Percentiles rank a stretch among this genome's conserved stretches.
Conservation (phyloP, 2,797 vertebrate genomes). For the Graptemys geographica region DNA sequence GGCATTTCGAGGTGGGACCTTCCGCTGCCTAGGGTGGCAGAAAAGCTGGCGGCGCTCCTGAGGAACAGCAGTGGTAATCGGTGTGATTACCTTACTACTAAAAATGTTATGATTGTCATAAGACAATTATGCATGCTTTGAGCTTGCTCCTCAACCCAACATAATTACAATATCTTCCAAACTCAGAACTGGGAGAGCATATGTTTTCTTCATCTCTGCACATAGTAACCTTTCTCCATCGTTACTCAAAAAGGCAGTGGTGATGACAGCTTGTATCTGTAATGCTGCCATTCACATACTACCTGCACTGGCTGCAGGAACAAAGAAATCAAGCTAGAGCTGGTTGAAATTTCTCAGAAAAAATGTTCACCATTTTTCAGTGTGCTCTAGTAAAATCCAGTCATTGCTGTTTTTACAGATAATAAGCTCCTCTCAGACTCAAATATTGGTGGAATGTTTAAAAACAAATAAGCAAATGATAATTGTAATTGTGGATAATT, state of each 20-base stretch:
- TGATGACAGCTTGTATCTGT: not conserved
- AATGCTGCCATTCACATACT: not conserved
- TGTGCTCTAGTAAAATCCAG: not conserved
- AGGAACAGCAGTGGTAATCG: too few relatives aligned
- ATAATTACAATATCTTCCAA: not conserved
- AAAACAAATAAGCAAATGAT: not conserved
- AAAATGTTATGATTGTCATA: not conserved
- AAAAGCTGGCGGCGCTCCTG: too few relatives aligned
- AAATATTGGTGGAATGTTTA: not conserved
- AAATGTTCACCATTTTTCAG: not conserved
- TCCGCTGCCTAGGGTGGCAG: too few relatives aligned
- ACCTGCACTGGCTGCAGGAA: not conserved
- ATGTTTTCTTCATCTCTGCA: not conserved
- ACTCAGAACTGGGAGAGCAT: not conserved
- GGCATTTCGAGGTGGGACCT: too few relatives aligned
- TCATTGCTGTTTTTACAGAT: not conserved
- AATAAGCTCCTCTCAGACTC: not conserved
- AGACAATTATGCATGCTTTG: not conserved
- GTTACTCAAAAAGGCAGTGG: not conserved
- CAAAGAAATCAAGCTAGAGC: not conserved
- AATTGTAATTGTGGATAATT: not conserved
- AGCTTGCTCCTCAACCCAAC: not conserved
- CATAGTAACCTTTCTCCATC: not conserved
- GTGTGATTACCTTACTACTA: not conserved
- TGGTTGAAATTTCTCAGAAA: not conserved